Conservation (phyloP, 2,888 invertebrate genomes). For the Allolobophora icterica region DNA sequence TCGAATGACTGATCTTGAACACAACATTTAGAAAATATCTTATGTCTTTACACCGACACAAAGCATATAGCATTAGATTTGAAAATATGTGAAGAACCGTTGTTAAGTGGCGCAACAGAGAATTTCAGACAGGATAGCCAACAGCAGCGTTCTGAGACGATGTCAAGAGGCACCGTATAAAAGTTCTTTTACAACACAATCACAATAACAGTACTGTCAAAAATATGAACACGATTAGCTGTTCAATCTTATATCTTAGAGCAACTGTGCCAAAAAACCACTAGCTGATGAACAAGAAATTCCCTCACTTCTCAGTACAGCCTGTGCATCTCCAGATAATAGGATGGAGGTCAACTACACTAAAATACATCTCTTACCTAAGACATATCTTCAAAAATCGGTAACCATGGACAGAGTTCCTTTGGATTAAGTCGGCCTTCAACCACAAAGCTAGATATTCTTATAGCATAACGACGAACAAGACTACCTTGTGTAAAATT, state of each 20-base stretch:
- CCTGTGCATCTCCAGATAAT: background rate
- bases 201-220: background rate
- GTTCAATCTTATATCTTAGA: slow-evolving; percentile 1
- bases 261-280: background rate
- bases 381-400: background rate
- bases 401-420: background rate
- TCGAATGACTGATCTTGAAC: background rate
- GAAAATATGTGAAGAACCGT: background rate
- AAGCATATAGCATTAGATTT: background rate
- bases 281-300: background rate
- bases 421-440: background rate
- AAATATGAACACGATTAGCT: background rate
- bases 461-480: too few relatives aligned
- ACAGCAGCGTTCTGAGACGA: background rate
- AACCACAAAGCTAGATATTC: background rate
- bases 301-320: background rate
- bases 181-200: background rate
- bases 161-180: background rate
- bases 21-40: slow-evolving; percentile 8
- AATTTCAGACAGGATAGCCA: background rate
- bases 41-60: background rate
- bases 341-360: background rate
- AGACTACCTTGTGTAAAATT: background rate
- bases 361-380: background rate
- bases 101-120: too few relatives aligned